phyloP scores from a whole-genome alignment of 1,140 invertebrate genomes.

The Caerostris darwini region DNA sequence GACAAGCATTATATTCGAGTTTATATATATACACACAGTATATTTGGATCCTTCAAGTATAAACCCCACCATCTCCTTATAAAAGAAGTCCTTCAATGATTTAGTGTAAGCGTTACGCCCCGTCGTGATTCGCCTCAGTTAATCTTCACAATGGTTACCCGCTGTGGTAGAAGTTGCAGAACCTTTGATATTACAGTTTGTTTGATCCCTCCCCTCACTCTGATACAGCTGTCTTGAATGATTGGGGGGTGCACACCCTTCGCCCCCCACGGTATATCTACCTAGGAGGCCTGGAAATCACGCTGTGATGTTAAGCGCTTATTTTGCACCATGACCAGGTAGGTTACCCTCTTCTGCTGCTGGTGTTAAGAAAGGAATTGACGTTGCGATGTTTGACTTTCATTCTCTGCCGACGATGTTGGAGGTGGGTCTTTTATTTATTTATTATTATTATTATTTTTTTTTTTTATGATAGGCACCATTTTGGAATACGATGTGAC shows the following conservation, averaged over 20 bases:
- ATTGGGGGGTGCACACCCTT: neutral
- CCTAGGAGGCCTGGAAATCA: conserved; percentile 52
- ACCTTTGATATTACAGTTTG: conserved; percentile 65
- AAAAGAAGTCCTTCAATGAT: conserved; percentile 62
- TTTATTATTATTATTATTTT: neutral
- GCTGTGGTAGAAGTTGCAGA: conserved; percentile 42
- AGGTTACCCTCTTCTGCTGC: conserved; percentile 31
- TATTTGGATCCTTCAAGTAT: conserved; percentile 53
- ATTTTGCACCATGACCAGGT: conserved; percentile 65
- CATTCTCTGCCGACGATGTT: conserved; percentile 17
- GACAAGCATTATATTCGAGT: conserved; percentile 51
- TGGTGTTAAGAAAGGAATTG: conserved; percentile 67
- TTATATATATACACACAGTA: conserved; percentile 63
- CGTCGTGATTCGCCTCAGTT: conserved; percentile 49
- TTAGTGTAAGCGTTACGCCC: conserved; percentile 72
- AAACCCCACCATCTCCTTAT: conserved; percentile 19
- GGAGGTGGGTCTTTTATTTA: neutral
- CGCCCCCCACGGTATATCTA: neutral
- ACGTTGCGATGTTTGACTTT: conserved; percentile 22
- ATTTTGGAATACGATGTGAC: neutral
- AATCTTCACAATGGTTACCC: conserved; percentile 51
- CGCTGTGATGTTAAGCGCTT: conserved; percentile 70
- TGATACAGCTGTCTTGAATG: conserved; percentile 67
- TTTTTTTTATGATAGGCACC: neutral
- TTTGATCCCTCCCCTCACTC: conserved; percentile 15